Evolutionary conservation across 2,113 vertebrate species (phyloP), one percentile per base, ranked within the genome.

Genomic region (Zosterops japonicus): DNA sequence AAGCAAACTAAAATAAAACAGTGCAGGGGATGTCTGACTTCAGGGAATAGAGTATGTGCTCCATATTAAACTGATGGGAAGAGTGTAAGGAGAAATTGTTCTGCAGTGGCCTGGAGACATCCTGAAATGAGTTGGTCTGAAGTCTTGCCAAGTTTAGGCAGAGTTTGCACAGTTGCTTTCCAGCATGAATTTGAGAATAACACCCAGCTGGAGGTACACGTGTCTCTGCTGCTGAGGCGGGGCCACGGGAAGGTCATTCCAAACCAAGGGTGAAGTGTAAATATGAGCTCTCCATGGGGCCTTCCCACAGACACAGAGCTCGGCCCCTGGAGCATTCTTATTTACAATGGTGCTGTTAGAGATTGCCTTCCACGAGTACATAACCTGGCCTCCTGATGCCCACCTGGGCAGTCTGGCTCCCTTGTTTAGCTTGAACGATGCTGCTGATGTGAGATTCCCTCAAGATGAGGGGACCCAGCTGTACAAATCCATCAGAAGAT

Each of bases 121-220:
- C 70, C 85, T 83, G 65, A 56, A 74, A 70, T 4, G 36, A 92
- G 36, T 69, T 68, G n/a, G 53, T 94, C 41, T 92, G 93, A 92
- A 90, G 83, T 46, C 31, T 29, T 86, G 69, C 92, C 92, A 93
- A 64, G 86, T 80, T 87, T 36, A 18, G 81, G 83, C 27, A 12
- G 67, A 88, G 59, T 17, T 15, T 82, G 67, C 65, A 53, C 46
- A 46, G 88, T 96, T 88, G 78, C 88, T 93, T 90, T 92, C 24
- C 78, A 74, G 75, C 46, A 25, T 25, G 8, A 60, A 41, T 60
- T 31, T 65, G 85, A 67, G 71, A 74, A n/a, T 83, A 67, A 50
- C 68, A 52, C 56, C 56, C 95, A 92, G 89, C 91, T 89, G 80
- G 94, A 83, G 59, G 39, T 86, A 20, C 89, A 67, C 7, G 6